Percentiles rank a stretch among this genome's conserved stretches.
Conservation (phyloP, 2,113 vertebrate genomes). For the Narcine bancroftii region DNA sequence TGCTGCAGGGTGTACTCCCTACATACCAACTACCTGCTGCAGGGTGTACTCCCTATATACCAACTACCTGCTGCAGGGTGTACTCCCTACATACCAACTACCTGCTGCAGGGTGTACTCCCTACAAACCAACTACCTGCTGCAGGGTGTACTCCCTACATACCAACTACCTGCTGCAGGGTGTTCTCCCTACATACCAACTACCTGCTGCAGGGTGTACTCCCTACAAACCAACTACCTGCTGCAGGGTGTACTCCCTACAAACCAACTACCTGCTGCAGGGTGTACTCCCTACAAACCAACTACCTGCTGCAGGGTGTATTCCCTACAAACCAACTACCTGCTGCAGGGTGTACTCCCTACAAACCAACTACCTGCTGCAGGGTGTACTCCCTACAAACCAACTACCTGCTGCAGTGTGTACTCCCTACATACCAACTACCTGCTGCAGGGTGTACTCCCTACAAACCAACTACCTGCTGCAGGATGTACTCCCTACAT, state of each 20-base stretch:
- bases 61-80: not conserved
- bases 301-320: not conserved
- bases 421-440: too few relatives aligned
- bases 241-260: not conserved
- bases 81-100: too few relatives aligned
- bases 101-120: not conserved
- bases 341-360: not conserved
- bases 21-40: too few relatives aligned
- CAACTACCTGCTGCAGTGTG: slow-evolving; percentile 2
- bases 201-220: not conserved
- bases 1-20: not conserved
- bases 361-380: too few relatives aligned
- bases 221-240: too few relatives aligned
- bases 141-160: not conserved
- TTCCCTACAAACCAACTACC: too few relatives aligned
- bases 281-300: too few relatives aligned
- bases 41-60: not conserved
- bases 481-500: not conserved
- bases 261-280: slow-evolving; percentile 12
- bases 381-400: not conserved
- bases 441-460: not conserved
- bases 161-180: slow-evolving; percentile 3
- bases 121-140: too few relatives aligned
- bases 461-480: too few relatives aligned
- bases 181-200: too few relatives aligned